Conservation (phyloP, 2,113 vertebrate species). For the Scomber colias region DNA sequence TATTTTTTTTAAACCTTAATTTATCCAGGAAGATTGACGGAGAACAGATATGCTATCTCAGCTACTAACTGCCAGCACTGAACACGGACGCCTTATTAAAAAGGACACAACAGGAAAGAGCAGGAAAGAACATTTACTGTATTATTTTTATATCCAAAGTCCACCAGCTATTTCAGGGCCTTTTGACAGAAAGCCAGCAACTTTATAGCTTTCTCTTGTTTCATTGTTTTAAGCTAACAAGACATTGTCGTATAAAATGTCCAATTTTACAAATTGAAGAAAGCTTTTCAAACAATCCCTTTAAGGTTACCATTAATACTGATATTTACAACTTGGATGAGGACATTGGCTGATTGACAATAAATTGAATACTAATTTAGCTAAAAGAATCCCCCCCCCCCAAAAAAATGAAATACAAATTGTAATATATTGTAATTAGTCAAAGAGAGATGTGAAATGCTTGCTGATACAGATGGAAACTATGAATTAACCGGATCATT, state of each 20-base stretch:
- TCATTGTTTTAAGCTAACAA: not conserved
- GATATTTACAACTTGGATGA: no score
- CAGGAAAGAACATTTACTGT: not conserved
- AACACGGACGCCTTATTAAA: slow-evolving; percentile 8
- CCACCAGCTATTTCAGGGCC: no score
- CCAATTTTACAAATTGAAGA: not conserved
- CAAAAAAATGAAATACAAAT: no score
- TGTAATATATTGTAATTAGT: no score
- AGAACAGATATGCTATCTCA: not conserved
- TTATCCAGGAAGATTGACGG: not conserved
- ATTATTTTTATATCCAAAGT: no score
- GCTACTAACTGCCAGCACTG: not conserved
- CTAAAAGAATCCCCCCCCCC: no score
- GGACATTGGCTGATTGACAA: no score
- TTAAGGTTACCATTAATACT: not conserved
- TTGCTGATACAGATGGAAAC: no score
- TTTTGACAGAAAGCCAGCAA: not conserved
- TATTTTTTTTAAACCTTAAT: not conserved
- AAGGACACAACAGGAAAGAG: not conserved
- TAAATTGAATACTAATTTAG: no score
- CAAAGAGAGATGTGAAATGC: no score
- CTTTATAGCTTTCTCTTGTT: not conserved
- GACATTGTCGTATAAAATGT: no score
- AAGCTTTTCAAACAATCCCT: not conserved
- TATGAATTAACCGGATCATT: no score